Conservation (phyloP, 2,888 invertebrate species). For the Patella pellucida region DNA sequence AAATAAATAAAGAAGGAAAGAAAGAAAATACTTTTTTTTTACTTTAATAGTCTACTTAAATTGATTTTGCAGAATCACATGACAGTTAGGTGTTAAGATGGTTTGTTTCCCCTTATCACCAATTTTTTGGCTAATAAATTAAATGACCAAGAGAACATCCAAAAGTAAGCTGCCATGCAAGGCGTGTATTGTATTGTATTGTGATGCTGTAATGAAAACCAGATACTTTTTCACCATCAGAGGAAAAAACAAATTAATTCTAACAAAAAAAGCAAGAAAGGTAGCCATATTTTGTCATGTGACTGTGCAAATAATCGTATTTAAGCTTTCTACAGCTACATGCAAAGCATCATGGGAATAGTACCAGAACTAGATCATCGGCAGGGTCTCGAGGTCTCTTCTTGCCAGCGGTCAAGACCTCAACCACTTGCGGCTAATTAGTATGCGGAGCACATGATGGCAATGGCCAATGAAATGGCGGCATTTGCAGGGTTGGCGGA, state of each 20-base stretch:
- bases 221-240: conserved; percentile 19
- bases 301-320: conserved; percentile 67
- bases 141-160: conserved; percentile 18
- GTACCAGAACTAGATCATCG: conserved; percentile 96
- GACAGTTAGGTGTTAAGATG: conserved; percentile 43
- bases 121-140: neutral
- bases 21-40: conserved; percentile 14
- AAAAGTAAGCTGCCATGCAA: conserved; percentile 35
- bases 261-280: conserved; percentile 29
- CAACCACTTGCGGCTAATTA: conserved; percentile 72
- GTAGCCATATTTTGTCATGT: conserved; percentile 60
- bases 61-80: conserved; percentile 62
- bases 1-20: neutral
- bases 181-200: conserved; percentile 24
- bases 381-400: conserved; percentile 91
- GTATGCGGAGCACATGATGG: conserved; percentile 70
- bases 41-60: conserved; percentile 26
- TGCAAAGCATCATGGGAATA: conserved; percentile 71
- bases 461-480: conserved; percentile 69
- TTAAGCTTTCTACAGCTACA: conserved; percentile 69
- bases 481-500: conserved; percentile 71
- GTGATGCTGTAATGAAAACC: conserved; percentile 26
- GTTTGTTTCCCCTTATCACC: conserved; percentile 12
- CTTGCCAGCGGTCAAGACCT: conserved; percentile 83
- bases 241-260: conserved; percentile 29